A percentile compares a stretch with the other conserved stretches of the same genome.
Conservation (phyloP, 2,888 invertebrate genomes). For the Silvanus unidentatus region DNA sequence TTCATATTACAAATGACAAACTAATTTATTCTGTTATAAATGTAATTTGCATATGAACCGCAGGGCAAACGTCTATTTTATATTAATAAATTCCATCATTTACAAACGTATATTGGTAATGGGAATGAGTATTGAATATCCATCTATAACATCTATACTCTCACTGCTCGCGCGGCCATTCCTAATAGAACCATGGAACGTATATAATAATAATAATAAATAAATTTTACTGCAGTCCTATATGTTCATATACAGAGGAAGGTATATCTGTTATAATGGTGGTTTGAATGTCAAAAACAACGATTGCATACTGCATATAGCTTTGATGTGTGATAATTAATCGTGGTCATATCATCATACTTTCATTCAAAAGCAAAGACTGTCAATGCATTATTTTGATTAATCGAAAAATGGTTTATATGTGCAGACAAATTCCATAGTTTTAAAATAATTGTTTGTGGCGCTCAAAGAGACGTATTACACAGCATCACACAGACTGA, state of each 20-base stretch:
- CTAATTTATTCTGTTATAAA: slow-evolving; percentile 29
- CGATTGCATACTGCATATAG: slow-evolving; percentile 10
- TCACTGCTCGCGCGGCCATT: too few relatives aligned
- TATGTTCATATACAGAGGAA: neutral
- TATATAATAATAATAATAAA: too few relatives aligned
- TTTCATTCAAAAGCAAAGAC: slow-evolving; percentile 39
- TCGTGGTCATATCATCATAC: slow-evolving; percentile 38
- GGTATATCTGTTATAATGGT: too few relatives aligned
- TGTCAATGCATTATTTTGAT: slow-evolving; percentile 34
- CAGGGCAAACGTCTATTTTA: slow-evolving; percentile 18
- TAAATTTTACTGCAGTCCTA: too few relatives aligned
- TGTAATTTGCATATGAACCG: slow-evolving; percentile 22
- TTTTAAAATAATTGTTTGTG: slow-evolving; percentile 5
- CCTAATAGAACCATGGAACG: too few relatives aligned
- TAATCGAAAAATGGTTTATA: slow-evolving; percentile 28
- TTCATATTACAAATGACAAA: slow-evolving; percentile 25
- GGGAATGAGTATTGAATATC: too few relatives aligned
- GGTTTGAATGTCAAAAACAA: slow-evolving; percentile 33
- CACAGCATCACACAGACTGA: too few relatives aligned
- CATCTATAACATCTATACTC: too few relatives aligned
- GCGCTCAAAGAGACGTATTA: too few relatives aligned
- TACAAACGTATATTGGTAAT: slow-evolving; percentile 10
- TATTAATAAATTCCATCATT: slow-evolving; percentile 37
- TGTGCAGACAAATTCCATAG: slow-evolving; percentile 23
- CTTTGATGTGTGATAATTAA: slow-evolving; percentile 41